Percentiles rank a stretch among this genome's conserved stretches.
Conservation (phyloP, 2,113 vertebrate genomes). For the Tragulus kanchil region DNA sequence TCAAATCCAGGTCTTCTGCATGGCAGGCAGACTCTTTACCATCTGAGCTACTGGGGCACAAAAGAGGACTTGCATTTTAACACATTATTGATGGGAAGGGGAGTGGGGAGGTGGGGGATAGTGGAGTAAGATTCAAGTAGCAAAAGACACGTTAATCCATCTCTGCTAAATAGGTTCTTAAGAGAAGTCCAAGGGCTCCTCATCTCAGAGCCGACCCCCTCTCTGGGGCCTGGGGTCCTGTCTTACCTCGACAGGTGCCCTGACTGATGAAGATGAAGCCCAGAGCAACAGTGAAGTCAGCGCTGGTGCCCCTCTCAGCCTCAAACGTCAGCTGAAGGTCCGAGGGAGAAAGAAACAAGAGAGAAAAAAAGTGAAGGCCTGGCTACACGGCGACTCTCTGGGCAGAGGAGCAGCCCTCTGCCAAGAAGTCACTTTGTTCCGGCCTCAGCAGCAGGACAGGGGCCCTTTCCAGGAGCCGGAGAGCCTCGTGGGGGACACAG, state of each 20-base stretch:
- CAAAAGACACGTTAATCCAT: neutral
- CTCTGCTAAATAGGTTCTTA: neutral
- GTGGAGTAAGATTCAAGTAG: neutral
- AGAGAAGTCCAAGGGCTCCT: neutral
- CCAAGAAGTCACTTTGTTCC: neutral
- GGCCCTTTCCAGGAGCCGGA: neutral
- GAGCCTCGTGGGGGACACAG: neutral
- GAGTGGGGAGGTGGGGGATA: accelerated
- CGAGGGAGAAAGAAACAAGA: neutral
- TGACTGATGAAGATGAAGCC: constrained; percentile 58
- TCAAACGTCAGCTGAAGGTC: constrained; percentile 70
- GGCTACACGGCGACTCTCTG: accelerated
- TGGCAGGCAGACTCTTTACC: neutral
- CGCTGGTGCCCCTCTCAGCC: constrained; percentile 29
- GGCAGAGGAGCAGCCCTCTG: neutral
- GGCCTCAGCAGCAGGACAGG: neutral
- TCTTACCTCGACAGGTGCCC: constrained; percentile 64
- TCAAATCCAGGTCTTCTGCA: neutral
- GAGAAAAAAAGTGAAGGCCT: neutral
- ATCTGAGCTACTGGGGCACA: neutral
- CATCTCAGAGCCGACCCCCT: accelerated
- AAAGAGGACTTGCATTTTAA: neutral
- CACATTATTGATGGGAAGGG: neutral
- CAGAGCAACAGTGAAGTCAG: constrained; percentile 48
- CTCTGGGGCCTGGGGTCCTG: neutral